These are phyloP conservation scores for Dorcus parallelipipedus DNA, from an alignment of 2,888 invertebrate genomes.

Conservation along the genomic window DNA sequence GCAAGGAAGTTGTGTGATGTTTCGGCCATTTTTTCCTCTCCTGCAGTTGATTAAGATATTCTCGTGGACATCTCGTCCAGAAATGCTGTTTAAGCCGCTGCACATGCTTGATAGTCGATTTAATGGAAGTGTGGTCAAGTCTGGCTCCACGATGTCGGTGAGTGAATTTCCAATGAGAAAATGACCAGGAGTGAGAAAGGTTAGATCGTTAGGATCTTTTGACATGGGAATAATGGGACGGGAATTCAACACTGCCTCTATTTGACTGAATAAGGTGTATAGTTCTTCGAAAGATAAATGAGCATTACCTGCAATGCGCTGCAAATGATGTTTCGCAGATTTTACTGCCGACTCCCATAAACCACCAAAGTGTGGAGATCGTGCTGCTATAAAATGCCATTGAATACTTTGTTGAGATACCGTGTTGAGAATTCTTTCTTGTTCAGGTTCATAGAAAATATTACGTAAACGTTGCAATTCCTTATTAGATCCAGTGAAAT, in stretches of 20 bases:
- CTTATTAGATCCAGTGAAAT: conserved; percentile 12
- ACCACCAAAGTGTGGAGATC: conserved; percentile 18
- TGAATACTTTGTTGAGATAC: not conserved
- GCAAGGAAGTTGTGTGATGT: not conserved
- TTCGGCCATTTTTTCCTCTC: conserved; percentile 22
- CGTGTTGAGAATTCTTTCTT: too few relatives aligned
- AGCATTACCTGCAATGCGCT: conserved; percentile 12
- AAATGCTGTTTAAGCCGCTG: conserved; percentile 29
- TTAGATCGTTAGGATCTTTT: conserved; percentile 17
- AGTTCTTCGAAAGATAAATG: conserved; percentile 17
- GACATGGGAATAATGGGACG: conserved; percentile 20
- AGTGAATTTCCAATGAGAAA: conserved; percentile 20
- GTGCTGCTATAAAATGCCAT: conserved; percentile 19
- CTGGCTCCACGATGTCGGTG: conserved; percentile 22
- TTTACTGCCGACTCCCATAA: conserved; percentile 17
- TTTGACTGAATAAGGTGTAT: conserved; percentile 17
- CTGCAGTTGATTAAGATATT: conserved; percentile 32
- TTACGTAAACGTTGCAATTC: not conserved
- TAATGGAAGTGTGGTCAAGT: conserved; percentile 17
- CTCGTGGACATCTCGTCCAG: conserved; percentile 29
- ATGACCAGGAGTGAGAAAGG: conserved; percentile 19
- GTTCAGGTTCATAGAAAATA: too few relatives aligned
- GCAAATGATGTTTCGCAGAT: conserved; percentile 17
- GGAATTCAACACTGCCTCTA: conserved; percentile 22
- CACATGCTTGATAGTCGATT: conserved; percentile 22